Evolutionary conservation across 2,113 vertebrate genomes (phyloP).

Genomic region (Orientallactaga bullata): DNA sequence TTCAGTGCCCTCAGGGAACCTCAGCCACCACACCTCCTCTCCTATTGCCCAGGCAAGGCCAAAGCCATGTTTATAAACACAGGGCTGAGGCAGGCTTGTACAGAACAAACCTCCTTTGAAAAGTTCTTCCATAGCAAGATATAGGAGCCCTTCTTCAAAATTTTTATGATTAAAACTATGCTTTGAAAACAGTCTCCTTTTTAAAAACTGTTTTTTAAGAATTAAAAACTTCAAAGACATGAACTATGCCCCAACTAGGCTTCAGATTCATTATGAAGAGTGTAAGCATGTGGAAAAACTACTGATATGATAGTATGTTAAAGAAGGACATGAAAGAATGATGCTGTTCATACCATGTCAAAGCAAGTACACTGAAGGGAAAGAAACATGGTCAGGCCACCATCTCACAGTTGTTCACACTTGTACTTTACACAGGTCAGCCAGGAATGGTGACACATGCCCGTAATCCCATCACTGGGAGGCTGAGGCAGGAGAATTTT

Average conservation of each 20-base stretch:
- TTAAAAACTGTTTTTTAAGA: neutral
- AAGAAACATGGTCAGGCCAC: conserved; percentile 22
- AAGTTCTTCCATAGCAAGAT: conserved; percentile 27
- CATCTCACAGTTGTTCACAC: neutral
- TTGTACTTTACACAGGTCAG: too few species aligned
- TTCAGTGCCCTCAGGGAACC: neutral
- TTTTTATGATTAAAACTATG: conserved; percentile 23
- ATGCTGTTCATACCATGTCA: neutral
- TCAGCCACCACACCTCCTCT: conserved; percentile 2
- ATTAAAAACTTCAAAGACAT: conserved; percentile 31
- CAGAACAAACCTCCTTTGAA: conserved; percentile 43
- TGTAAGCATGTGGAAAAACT: neutral
- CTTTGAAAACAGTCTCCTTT: neutral
- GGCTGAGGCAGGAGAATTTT: too few species aligned
- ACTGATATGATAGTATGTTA: neutral
- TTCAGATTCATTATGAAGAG: neutral
- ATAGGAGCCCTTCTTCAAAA: neutral
- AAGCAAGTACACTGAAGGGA: conserved; percentile 27
- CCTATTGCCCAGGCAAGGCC: neutral
- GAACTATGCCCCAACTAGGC: neutral
- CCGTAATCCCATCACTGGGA: too few species aligned
- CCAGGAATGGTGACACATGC: neutral
- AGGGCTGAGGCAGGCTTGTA: neutral
- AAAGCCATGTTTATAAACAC: conserved; percentile 33
- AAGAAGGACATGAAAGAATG: neutral